Evolutionary conservation across 2,797 vertebrate genomes (phyloP).

Genomic region (Lycodopsis pacificus): DNA sequence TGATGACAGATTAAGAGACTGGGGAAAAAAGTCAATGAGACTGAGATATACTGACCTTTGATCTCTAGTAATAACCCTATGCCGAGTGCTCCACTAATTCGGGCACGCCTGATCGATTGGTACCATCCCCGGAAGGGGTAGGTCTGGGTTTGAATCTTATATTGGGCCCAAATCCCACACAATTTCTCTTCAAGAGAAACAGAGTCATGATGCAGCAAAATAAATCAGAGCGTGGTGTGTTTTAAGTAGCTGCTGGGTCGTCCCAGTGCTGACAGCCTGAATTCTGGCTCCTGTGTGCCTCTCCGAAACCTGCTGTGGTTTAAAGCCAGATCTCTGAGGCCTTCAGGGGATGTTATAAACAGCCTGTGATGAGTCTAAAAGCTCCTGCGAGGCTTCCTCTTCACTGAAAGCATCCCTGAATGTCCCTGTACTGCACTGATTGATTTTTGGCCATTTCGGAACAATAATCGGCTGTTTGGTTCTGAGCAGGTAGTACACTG

Average conservation of each 20-base stretch:
- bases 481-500: too few relatives aligned
- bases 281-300: conserved; percentile 15
- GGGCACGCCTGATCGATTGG: too few relatives aligned
- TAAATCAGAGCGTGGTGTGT: conserved; percentile 10
- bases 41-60: neutral
- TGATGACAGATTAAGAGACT: neutral
- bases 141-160: too few relatives aligned
- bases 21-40: neutral
- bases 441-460: too few relatives aligned
- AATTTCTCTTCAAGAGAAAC: neutral
- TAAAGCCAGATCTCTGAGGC: conserved; percentile 16
- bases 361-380: conserved; percentile 36
- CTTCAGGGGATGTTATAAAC: conserved; percentile 22
- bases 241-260: neutral
- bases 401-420: conserved; percentile 12
- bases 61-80: neutral
- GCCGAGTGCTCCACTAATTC: neutral
- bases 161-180: too few relatives aligned
- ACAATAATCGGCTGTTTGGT: too few relatives aligned
- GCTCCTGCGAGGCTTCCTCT: conserved; percentile 24
- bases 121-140: too few relatives aligned
- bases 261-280: conserved; percentile 20
- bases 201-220: conserved; percentile 8
- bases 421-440: neutral
- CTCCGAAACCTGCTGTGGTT: conserved; percentile 41